These are phyloP conservation scores for Idaea aversata DNA, from an alignment of 2,888 invertebrate genomes.

Conservation along the genomic window DNA sequence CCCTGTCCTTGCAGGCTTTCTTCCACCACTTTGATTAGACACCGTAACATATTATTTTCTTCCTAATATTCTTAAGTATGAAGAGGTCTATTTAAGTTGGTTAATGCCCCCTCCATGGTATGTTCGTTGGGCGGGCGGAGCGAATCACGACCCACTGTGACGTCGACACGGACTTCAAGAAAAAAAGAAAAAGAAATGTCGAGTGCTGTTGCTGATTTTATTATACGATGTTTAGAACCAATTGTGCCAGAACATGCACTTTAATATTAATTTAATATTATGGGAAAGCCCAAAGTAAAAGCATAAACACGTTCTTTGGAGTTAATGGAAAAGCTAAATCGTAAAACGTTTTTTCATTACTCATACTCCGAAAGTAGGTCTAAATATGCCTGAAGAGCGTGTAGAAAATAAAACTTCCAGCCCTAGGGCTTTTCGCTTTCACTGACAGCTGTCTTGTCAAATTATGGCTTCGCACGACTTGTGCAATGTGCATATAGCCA, in stretches of 20 bases:
- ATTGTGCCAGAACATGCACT: too few species aligned
- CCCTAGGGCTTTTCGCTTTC: too few species aligned
- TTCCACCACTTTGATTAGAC: not conserved
- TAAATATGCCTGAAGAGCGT: too few species aligned
- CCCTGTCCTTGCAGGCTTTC: not conserved
- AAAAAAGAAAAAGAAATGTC: conserved; percentile 32
- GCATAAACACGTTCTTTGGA: too few species aligned
- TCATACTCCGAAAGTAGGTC: too few species aligned
- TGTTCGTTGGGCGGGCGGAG: conserved; percentile 37
- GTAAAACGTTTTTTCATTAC: too few species aligned
- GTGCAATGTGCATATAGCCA: too few species aligned
- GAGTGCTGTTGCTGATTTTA: conserved; percentile 12
- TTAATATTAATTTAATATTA: not conserved
- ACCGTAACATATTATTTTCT: not conserved
- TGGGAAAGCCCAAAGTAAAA: not conserved
- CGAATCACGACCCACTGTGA: conserved; percentile 40
- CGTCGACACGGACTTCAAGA: conserved; percentile 32
- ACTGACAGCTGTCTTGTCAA: too few species aligned
- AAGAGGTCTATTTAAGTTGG: conserved; percentile 25
- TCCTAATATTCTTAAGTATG: not conserved
- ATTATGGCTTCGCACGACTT: too few species aligned
- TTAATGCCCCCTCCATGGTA: conserved; percentile 19
- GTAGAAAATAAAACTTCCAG: too few species aligned
- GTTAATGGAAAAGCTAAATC: too few species aligned
- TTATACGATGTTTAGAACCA: conserved; percentile 2